Base-by-base conservation (phyloP, 2,113 vertebrate species). In the Varanus komodoensis region DNA sequence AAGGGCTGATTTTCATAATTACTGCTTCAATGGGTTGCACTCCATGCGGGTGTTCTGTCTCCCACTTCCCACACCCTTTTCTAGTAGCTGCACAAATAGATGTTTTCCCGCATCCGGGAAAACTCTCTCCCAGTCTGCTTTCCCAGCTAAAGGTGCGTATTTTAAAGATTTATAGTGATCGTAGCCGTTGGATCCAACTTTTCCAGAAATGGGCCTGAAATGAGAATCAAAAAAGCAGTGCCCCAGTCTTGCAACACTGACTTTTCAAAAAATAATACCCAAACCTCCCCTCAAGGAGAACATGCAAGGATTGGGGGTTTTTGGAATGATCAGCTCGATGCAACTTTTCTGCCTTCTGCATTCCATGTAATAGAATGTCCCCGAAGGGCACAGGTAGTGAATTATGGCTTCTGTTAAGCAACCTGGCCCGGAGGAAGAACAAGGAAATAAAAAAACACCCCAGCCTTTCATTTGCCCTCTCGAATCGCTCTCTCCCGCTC, bases 241-340 rank as follows among this genome's bases (percentile, higher is more conserved):
- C 54, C 6, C 54, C 54, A 44, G 38, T 44, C 38, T 44, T 44
- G 38, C 38, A 3, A 44, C 38, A 44, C 38, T 44, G 38, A 44
- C 3, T 44, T 44, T 44, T 44, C 38, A 44, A 44, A 44, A 44
- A 44, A 44, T 44, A 44, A 3, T 3, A 44, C 38, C 38, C 38
- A 19, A 44, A 2, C 27, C n/a, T 61, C 23, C 17, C 38, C 93
- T 92, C 25, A 84, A 85, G 94, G 96, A 97, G 96, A 97, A 96
- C 93, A 93, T 93, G 90, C 81, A 69, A 91, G 89, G 92, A 87
- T 91, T 34, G 90, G 89, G 91, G 32, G 17, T 1, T 9, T 14
- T 91, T 94, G 89, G 27, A 71, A 86, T 84, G 85, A 96, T 89
- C 96, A 93, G 92, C 73, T 1, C 0, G 0, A 15, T 34, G 0